These are phyloP conservation scores for Gambusia yucatana DNA, from an alignment of 2,797 vertebrate species.

Conservation along the genomic window DNA sequence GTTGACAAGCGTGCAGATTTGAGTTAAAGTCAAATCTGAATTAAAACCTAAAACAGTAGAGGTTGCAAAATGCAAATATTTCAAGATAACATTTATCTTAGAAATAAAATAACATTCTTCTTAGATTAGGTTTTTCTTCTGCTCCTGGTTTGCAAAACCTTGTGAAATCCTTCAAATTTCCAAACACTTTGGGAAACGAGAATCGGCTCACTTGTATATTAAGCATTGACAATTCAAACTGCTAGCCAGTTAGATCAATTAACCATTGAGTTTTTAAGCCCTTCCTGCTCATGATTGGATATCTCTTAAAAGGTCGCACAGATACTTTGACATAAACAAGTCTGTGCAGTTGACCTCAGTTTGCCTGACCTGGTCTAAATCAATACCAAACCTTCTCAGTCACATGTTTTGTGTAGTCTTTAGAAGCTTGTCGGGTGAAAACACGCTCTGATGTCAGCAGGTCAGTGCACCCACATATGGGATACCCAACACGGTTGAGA, in stretches of 20 bases:
- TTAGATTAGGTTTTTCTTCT: not conserved
- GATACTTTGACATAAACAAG: not conserved
- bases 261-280: not conserved
- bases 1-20: too few relatives aligned
- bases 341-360: not conserved
- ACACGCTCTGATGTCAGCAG: conserved; percentile 4
- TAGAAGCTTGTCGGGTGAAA: not conserved
- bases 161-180: not conserved
- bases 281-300: not conserved
- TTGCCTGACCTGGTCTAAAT: not conserved
- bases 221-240: not conserved
- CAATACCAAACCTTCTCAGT: not conserved
- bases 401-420: not conserved
- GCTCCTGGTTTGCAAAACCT: not conserved
- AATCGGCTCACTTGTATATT: not conserved
- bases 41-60: too few relatives aligned
- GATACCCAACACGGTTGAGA: not conserved
- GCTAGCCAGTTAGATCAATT: not conserved
- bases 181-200: not conserved
- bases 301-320: not conserved
- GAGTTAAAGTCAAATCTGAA: too few relatives aligned
- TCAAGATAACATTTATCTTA: not conserved
- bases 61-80: not conserved
- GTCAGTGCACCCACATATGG: not conserved
- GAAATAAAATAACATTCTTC: not conserved